Conservation (phyloP, 2,888 invertebrate genomes). For the Hofmannophila pseudospretella region DNA sequence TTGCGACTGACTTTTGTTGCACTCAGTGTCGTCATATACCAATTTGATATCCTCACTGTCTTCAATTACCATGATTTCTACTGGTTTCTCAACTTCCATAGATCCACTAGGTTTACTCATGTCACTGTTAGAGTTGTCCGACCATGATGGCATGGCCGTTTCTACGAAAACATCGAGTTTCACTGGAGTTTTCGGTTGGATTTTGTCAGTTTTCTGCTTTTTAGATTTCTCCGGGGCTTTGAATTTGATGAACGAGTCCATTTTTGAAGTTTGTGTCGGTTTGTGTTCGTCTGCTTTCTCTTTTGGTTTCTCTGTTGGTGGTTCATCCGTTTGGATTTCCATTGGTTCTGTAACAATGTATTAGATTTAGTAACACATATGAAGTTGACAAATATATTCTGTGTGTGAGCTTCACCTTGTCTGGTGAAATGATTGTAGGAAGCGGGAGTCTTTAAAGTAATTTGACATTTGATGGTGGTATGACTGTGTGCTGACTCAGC, state of each 20-base stretch:
- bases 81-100: slow-evolving; percentile 55
- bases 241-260: slow-evolving; percentile 60
- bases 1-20: no score
- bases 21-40: slow-evolving; percentile 55
- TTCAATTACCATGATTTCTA: slow-evolving; percentile 37
- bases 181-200: slow-evolving; percentile 52
- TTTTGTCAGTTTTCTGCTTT: slow-evolving; percentile 31
- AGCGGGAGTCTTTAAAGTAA: no score
- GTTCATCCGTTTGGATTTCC: slow-evolving; percentile 34
- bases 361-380: background rate
- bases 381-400: no score
- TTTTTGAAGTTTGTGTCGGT: slow-evolving; percentile 41
- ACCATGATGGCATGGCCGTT: slow-evolving; percentile 70
- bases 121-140: slow-evolving; percentile 64
- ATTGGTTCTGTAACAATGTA: slow-evolving; percentile 38
- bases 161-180: slow-evolving; percentile 62
- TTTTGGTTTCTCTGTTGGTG: slow-evolving; percentile 20
- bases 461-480: no score
- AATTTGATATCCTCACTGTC: slow-evolving; percentile 79
- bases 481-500: no score
- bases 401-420: no score
- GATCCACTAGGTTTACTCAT: slow-evolving; percentile 41
- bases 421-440: no score
- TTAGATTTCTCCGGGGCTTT: slow-evolving; percentile 57
- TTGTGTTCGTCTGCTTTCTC: slow-evolving; percentile 24